Conservation (phyloP, 2,113 vertebrate genomes). For the Ageneiosus marmoratus region DNA sequence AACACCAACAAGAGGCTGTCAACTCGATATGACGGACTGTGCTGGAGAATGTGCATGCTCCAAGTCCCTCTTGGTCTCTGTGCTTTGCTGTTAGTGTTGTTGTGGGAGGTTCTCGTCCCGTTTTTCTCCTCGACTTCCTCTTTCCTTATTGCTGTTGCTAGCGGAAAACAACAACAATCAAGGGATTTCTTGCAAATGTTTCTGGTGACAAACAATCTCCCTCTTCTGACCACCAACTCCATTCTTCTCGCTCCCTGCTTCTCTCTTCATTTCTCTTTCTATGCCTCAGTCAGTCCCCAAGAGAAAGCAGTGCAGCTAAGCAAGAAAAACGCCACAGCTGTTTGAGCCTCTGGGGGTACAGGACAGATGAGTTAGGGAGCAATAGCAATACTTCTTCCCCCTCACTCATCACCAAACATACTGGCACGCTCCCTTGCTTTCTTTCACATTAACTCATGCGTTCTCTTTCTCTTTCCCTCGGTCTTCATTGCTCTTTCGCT, state of each 20-base stretch:
- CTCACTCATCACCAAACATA: constrained; percentile 8
- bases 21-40: background rate
- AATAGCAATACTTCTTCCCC: background rate
- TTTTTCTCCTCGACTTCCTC: background rate
- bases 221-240: background rate
- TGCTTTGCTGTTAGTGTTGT: background rate
- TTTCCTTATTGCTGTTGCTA: constrained; percentile 58
- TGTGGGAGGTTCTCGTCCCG: background rate
- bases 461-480: constrained; percentile 3
- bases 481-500: constrained; percentile 12
- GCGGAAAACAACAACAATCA: constrained; percentile 59
- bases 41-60: background rate
- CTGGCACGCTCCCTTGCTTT: constrained; percentile 14
- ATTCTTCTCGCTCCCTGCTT: background rate
- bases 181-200: constrained; percentile 72
- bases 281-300: constrained; percentile 34
- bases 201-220: constrained; percentile 60
- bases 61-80: background rate
- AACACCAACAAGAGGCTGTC: too few species aligned
- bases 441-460: constrained; percentile 27
- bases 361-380: constrained; percentile 57
- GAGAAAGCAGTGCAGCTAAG: constrained; percentile 52
- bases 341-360: constrained; percentile 62
- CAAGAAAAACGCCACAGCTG: constrained; percentile 65
- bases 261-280: background rate